Conservation (phyloP, 2,113 vertebrate genomes). For the Tamias sibiricus region DNA sequence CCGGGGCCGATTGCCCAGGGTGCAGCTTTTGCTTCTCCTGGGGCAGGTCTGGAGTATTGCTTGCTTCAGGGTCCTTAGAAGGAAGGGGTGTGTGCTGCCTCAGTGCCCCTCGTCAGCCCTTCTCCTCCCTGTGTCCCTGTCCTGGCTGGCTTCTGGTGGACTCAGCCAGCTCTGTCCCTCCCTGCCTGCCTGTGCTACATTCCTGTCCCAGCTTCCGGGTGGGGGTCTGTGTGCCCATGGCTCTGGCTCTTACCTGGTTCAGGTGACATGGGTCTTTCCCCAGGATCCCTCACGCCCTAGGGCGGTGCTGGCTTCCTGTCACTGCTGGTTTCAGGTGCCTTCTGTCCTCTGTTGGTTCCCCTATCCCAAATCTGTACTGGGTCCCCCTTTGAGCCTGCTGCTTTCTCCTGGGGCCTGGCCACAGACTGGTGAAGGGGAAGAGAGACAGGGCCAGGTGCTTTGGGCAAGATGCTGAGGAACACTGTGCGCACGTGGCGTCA, state of each 20-base stretch:
- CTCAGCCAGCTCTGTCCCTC: neutral
- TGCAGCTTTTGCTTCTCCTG: neutral
- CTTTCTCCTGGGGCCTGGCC: neutral
- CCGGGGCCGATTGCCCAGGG: neutral
- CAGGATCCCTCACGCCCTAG: accelerated
- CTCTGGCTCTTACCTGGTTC: neutral
- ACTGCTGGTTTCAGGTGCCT: neutral
- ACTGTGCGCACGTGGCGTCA: accelerated
- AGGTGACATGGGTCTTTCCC: too few relatives aligned
- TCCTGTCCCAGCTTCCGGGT: neutral
- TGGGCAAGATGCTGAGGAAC: neutral
- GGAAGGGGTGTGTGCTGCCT: neutral
- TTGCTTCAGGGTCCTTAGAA: neutral
- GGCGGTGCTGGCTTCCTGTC: neutral
- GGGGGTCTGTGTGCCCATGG: neutral
- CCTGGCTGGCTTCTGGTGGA: neutral
- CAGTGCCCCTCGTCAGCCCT: neutral
- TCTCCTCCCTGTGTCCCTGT: neutral
- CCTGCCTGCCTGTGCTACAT: neutral
- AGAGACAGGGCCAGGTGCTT: neutral
- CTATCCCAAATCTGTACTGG: neutral
- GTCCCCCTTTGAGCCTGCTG: neutral
- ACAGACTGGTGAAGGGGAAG: neutral
- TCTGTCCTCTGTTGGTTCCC: neutral
- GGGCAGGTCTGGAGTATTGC: neutral